Percentiles rank a stretch among this genome's conserved stretches.
These are phyloP conservation scores for Lepidocyrtoides sp. DNA, from an alignment of 2,888 invertebrate species.

Conservation along the genomic window DNA sequence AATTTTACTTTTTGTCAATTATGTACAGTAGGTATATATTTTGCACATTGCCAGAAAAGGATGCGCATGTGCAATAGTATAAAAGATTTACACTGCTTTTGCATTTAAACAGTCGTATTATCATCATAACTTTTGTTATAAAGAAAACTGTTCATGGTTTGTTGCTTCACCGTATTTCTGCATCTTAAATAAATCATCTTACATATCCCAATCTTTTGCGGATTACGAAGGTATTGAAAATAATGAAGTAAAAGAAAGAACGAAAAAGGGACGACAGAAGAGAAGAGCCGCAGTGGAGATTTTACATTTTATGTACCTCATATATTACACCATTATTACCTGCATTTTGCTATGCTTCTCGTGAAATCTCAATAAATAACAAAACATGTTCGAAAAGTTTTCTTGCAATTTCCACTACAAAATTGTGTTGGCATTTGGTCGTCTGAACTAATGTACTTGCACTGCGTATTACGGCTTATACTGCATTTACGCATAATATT, in stretches of 20 bases:
- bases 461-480: too few relatives aligned
- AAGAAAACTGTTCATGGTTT: slow-evolving; percentile 8
- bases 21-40: neutral
- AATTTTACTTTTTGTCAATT: neutral
- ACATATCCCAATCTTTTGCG: slow-evolving; percentile 52
- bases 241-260: neutral
- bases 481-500: too few relatives aligned
- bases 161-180: slow-evolving; percentile 3
- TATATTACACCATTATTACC: neutral
- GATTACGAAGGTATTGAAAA: slow-evolving; percentile 28
- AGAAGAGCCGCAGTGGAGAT: neutral
- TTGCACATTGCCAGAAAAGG: neutral
- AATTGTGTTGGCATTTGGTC: too few relatives aligned
- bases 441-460: too few relatives aligned
- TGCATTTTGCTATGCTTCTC: neutral
- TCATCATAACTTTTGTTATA: neutral
- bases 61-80: neutral
- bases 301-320: too few relatives aligned
- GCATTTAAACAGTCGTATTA: neutral
- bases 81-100: too few relatives aligned
- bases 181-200: slow-evolving; percentile 39
- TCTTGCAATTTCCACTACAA: too few relatives aligned
- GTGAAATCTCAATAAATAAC: neutral
- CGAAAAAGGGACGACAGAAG: neutral
- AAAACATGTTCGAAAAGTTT: too few relatives aligned